These are phyloP conservation scores for Gopherus evgoodei DNA, from an alignment of 2,113 vertebrate genomes.

Conservation along the genomic window DNA sequence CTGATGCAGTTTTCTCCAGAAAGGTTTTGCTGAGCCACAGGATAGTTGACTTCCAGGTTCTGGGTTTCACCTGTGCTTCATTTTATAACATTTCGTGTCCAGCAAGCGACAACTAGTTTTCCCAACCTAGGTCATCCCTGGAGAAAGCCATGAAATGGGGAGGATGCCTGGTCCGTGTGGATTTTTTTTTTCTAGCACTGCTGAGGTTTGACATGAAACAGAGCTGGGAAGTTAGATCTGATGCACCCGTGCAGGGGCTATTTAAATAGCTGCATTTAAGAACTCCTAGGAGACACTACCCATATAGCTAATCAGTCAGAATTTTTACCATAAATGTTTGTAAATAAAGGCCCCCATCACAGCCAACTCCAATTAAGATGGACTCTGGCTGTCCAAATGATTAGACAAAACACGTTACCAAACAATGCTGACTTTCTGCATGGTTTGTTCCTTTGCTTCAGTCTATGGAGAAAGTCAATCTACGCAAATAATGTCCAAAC, in stretches of 20 bases:
- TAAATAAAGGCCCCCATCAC: not conserved
- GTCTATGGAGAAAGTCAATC: not conserved
- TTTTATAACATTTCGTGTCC: not conserved
- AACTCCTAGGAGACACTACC: constrained; percentile 54
- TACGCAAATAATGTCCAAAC: not conserved
- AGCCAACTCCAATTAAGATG: not conserved
- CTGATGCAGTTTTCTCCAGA: not conserved
- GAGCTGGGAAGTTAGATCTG: not conserved
- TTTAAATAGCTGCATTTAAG: constrained; percentile 60
- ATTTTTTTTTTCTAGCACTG: not conserved
- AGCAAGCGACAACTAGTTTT: constrained; percentile 60
- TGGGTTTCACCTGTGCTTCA: not conserved
- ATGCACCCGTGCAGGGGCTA: constrained; percentile 17
- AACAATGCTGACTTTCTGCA: not conserved
- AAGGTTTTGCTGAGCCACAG: not conserved
- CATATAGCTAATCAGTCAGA: constrained; percentile 24
- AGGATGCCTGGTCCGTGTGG: constrained; percentile 51
- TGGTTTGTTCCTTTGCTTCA: not conserved
- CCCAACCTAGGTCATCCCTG: constrained; percentile 58
- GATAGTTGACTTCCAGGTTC: not conserved
- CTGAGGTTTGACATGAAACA: constrained; percentile 45
- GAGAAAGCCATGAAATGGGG: constrained; percentile 49
- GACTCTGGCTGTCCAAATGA: rapidly evolving
- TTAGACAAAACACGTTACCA: rapidly evolving
- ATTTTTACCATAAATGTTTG: constrained; percentile 1